Base-by-base conservation (phyloP, 1,140 invertebrate species). In the Cydia pomonella region DNA sequence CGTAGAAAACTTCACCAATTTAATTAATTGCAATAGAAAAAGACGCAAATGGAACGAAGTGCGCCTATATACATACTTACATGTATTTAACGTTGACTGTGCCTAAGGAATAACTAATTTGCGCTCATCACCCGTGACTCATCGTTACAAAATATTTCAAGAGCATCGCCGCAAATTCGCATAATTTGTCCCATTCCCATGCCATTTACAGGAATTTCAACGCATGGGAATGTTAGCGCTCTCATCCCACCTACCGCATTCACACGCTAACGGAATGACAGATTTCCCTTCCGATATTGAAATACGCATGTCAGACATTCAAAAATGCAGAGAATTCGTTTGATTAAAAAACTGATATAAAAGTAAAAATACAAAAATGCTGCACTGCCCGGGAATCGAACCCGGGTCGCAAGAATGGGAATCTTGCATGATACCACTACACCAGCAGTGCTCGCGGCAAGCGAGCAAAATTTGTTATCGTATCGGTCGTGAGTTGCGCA, bases 361-460 rank as follows among this genome's bases (percentile, higher is more conserved):
- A 44, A 9, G 29, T 76, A 74, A 80, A 77, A 72, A 71, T 23
- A 1, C 0, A 16, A 92, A 90, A 89, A 83, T 76, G 5, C 3
- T 97, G 97, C 97, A 97, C 97, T 96, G 96, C 96, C 96, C 96
- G 97, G 97, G 97, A 97, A 97, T 97, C 97, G 97, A 97, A 97
- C 97, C 97, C 97, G 96, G 95, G 96, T 97, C 97, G 96, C 97
- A 97, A 97, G 97, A 97, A 97, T 97, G 97, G 97, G 97, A 97
- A 96, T 97, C 97, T 97, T 97, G 96, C 96, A 97, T 97, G 97
- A 97, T 98, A 97, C 97, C 97, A 97, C 95, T 98, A 97, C 97
- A 98, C 97, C 96, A 98, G 96, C 97, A 96, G 97, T 97, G 97
- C 97, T 92, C 27, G 73, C 0, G 1, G 0, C 0, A 0, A 0